These are phyloP conservation scores for Scaptomyza flava DNA, from an alignment of 2,888 invertebrate genomes.

Conservation along the genomic window DNA sequence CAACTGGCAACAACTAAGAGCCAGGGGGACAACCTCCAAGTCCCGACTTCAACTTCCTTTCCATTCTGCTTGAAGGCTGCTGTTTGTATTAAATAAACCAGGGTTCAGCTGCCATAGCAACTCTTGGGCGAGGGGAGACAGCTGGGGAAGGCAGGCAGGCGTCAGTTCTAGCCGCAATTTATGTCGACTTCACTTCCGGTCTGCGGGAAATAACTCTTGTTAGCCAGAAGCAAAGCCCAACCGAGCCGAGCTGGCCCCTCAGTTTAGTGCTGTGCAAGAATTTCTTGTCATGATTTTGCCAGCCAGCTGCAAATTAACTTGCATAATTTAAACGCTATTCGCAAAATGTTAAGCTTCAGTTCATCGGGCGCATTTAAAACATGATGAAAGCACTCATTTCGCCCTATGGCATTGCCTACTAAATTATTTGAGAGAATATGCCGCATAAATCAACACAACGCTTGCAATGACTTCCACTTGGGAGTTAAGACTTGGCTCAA, in stretches of 20 bases:
- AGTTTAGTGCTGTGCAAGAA: slow-evolving; percentile 43
- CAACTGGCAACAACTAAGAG: not conserved
- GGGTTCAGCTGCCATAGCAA: slow-evolving; percentile 54
- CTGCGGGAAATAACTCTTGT: slow-evolving; percentile 75
- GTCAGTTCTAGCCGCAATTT: slow-evolving; percentile 74
- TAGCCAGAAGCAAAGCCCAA: slow-evolving; percentile 36
- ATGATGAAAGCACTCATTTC: slow-evolving; percentile 47
- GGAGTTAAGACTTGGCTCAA: slow-evolving; percentile 28
- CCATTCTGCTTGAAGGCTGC: slow-evolving; percentile 40
- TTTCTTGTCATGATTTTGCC: slow-evolving; percentile 75
- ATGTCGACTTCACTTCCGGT: slow-evolving; percentile 79
- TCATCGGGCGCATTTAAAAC: slow-evolving; percentile 69
- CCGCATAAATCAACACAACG: slow-evolving; percentile 60
- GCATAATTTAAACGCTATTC: slow-evolving; percentile 72
- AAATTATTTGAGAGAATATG: slow-evolving; percentile 59
- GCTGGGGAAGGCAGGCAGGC: slow-evolving; percentile 29
- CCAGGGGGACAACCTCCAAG: slow-evolving; percentile 23
- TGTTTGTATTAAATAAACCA: slow-evolving; percentile 58
- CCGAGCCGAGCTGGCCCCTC: not conserved
- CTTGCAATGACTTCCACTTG: slow-evolving; percentile 20
- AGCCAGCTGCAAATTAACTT: slow-evolving; percentile 74
- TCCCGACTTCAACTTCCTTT: slow-evolving; percentile 24
- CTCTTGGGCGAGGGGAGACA: slow-evolving; percentile 12
- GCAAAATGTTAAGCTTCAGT: slow-evolving; percentile 63
- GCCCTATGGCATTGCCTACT: slow-evolving; percentile 54